A percentile compares a stretch with the other conserved stretches of the same genome.
phyloP scores from a whole-genome alignment of 1,140 invertebrate genomes.

The Patella vulgata region DNA sequence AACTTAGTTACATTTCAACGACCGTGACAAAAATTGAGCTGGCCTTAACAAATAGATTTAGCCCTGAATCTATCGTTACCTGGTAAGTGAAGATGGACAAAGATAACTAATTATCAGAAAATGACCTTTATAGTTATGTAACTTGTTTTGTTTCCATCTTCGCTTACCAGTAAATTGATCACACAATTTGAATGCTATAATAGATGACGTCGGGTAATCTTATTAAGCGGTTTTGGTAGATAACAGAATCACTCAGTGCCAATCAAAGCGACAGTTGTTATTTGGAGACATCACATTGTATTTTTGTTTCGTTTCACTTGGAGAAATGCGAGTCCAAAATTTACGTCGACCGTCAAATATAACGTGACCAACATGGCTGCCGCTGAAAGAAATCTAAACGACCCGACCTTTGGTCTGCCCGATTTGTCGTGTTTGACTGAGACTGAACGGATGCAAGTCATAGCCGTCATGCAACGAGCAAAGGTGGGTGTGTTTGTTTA shows the following conservation, averaged over 20 bases:
- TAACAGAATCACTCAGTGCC: background rate
- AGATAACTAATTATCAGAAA: too few species aligned
- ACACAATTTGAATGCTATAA: too few species aligned
- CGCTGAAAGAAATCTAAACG: constrained; percentile 23
- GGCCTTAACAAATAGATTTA: too few species aligned
- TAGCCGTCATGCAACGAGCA: constrained; percentile 57
- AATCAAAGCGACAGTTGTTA: background rate
- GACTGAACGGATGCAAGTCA: constrained; percentile 53
- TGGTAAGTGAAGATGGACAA: too few species aligned
- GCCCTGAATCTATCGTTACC: too few species aligned
- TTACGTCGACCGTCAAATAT: background rate
- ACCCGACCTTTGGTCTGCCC: constrained; percentile 50
- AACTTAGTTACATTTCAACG: too few species aligned
- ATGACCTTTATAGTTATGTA: too few species aligned
- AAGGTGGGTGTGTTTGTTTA: constrained; percentile 45
- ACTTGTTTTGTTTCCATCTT: too few species aligned
- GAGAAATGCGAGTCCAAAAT: background rate
- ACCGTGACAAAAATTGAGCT: too few species aligned
- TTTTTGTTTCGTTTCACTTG: background rate
- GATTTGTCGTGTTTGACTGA: constrained; percentile 56
- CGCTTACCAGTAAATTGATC: too few species aligned
- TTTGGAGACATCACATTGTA: background rate
- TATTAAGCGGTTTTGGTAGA: background rate
- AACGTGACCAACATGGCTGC: constrained; percentile 29
- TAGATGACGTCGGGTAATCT: too few species aligned